A percentile compares a stretch with the other conserved stretches of the same genome.
Conservation (phyloP, 2,888 invertebrate genomes). For the Autographa gamma region DNA sequence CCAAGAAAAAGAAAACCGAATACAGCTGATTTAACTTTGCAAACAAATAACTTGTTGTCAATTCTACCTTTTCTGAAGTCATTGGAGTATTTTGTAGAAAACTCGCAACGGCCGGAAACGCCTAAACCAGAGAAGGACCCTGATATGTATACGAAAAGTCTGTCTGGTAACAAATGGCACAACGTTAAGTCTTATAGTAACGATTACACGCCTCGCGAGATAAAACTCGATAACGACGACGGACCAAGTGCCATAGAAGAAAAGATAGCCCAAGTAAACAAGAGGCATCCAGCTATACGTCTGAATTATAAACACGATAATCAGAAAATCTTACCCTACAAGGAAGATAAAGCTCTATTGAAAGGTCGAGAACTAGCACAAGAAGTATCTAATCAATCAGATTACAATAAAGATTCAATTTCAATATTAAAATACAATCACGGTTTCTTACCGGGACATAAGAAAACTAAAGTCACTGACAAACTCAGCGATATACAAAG, state of each 20-base stretch:
- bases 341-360: conserved; percentile 63
- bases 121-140: conserved; percentile 50
- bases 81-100: conserved; percentile 70
- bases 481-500: conserved; percentile 35
- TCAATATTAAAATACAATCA: conserved; percentile 80
- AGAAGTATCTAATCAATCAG: conserved; percentile 73
- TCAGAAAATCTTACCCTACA: conserved; percentile 60
- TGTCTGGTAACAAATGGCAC: conserved; percentile 80
- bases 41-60: conserved; percentile 66
- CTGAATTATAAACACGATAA: conserved; percentile 73
- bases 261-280: conserved; percentile 63
- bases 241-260: conserved; percentile 54
- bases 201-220: conserved; percentile 74
- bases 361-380: conserved; percentile 72
- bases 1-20: conserved; percentile 47
- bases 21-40: conserved; percentile 51
- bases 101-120: conserved; percentile 52
- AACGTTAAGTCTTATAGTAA: conserved; percentile 80
- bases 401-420: conserved; percentile 65
- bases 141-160: conserved; percentile 72
- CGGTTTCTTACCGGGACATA: conserved; percentile 70
- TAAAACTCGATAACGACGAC: conserved; percentile 64
- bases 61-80: conserved; percentile 80
- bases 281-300: conserved; percentile 68
- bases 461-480: conserved; percentile 43